phyloP scores from a whole-genome alignment of 2,888 invertebrate species.

The Orchesellides sinensis region DNA sequence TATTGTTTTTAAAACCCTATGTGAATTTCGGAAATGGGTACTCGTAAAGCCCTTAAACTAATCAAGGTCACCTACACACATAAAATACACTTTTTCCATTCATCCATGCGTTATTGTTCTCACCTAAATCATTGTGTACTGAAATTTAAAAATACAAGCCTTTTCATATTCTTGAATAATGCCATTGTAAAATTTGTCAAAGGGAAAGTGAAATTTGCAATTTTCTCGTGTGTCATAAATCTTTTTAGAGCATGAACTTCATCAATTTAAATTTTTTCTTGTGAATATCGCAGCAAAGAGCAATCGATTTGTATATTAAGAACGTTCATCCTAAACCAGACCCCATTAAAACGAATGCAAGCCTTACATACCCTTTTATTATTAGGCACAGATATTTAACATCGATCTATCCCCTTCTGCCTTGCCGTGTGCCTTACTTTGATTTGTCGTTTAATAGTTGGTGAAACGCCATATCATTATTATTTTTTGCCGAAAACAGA shows the following conservation, averaged over 20 bases:
- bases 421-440: not conserved
- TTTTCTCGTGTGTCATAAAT: not conserved
- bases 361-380: not conserved
- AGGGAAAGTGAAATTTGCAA: conserved; percentile 5
- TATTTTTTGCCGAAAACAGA: conserved; percentile 38
- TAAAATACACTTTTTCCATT: too few relatives aligned
- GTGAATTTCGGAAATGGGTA: too few relatives aligned
- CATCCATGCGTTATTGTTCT: too few relatives aligned
- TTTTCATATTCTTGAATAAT: too few relatives aligned
- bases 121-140: too few relatives aligned
- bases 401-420: conserved; percentile 1
- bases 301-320: too few relatives aligned
- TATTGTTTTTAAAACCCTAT: too few relatives aligned
- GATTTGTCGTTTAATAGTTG: not conserved
- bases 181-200: too few relatives aligned
- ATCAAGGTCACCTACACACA: too few relatives aligned
- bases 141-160: too few relatives aligned
- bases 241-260: conserved; percentile 11
- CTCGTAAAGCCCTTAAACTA: too few relatives aligned
- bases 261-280: not conserved
- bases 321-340: too few relatives aligned
- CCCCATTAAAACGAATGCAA: not conserved
- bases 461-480: conserved; percentile 38
- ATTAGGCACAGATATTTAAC: not conserved
- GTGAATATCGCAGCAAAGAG: not conserved